These are phyloP conservation scores for Lateolabrax maculatus DNA, from an alignment of 2,797 vertebrate genomes.

Conservation along the genomic window DNA sequence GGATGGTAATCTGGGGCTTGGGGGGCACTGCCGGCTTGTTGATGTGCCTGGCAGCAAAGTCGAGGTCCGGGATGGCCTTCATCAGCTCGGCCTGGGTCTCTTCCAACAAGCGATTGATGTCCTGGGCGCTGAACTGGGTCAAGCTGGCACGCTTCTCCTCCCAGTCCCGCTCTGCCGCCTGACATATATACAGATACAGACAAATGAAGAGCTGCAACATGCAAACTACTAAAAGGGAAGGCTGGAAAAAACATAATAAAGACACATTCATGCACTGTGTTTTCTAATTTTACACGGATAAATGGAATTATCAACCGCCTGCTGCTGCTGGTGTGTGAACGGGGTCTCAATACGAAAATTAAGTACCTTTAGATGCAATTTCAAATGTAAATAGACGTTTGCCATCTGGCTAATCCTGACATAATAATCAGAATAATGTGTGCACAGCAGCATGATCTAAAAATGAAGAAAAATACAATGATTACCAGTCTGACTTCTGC, in stretches of 20 bases:
- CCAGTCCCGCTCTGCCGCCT: conserved; percentile 98
- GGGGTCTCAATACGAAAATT: neutral
- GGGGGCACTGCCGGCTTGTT: conserved; percentile 84
- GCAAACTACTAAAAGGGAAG: neutral
- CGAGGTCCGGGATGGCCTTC: conserved; percentile 97
- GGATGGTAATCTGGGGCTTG: conserved; percentile 84
- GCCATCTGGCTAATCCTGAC: conserved; percentile 42
- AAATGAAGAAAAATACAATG: conserved; percentile 15
- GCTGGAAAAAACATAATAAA: neutral
- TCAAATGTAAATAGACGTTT: conserved; percentile 32
- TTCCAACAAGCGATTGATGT: conserved; percentile 96
- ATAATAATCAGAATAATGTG: neutral
- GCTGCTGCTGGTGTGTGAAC: conserved; percentile 23
- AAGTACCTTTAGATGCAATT: conserved; percentile 26
- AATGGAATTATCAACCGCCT: conserved; percentile 27
- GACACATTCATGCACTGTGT: conserved; percentile 18
- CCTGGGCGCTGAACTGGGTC: conserved; percentile 96
- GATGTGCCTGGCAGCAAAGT: conserved; percentile 94
- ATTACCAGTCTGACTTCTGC: conserved; percentile 92
- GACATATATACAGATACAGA: conserved; percentile 46
- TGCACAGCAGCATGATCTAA: neutral
- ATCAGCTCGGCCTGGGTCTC: conserved; percentile 97
- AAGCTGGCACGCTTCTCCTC: conserved; percentile 96
- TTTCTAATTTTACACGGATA: conserved; percentile 13
- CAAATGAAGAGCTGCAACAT: conserved; percentile 13